Evolutionary conservation across 2,888 invertebrate species (phyloP).

Genomic region (Scelioninae gen. 2): DNA sequence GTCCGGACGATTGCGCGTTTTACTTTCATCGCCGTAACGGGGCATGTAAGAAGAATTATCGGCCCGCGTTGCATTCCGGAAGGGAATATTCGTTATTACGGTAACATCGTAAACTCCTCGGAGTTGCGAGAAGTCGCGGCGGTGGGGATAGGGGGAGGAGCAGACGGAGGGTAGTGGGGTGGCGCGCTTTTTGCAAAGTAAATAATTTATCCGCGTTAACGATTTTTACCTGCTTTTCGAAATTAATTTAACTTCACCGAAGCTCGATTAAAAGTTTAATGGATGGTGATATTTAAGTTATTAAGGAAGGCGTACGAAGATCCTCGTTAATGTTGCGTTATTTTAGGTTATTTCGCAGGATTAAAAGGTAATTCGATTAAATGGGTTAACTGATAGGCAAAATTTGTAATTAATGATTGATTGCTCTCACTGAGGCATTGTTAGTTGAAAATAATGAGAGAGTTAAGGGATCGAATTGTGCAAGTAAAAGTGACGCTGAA

Average conservation of each 20-base stretch:
- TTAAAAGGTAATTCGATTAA: slow-evolving; percentile 43
- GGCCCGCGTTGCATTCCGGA: slow-evolving; percentile 41
- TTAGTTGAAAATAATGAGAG: slow-evolving; percentile 20
- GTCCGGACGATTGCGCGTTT: slow-evolving; percentile 26
- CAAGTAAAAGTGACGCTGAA: no score
- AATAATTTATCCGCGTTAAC: slow-evolving; percentile 28
- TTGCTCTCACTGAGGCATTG: slow-evolving; percentile 26
- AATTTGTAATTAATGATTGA: slow-evolving; percentile 50
- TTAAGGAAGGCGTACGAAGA: slow-evolving; percentile 27
- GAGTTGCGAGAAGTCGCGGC: slow-evolving; percentile 3
- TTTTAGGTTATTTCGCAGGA: slow-evolving; percentile 24
- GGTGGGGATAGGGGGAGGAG: not conserved
- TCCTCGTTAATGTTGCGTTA: slow-evolving; percentile 35
- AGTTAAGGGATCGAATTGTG: slow-evolving; percentile 19
- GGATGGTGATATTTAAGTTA: slow-evolving; percentile 44
- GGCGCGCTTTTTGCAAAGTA: slow-evolving; percentile 14
- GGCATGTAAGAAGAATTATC: slow-evolving; percentile 37
- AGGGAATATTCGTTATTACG: slow-evolving; percentile 32
- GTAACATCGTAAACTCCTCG: slow-evolving; percentile 40
- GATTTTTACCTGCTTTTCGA: slow-evolving; percentile 17
- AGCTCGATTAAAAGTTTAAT: slow-evolving; percentile 46
- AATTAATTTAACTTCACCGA: slow-evolving; percentile 21
- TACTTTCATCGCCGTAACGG: slow-evolving; percentile 51
- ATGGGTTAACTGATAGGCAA: slow-evolving; percentile 28
- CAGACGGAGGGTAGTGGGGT: no score